Percentiles rank a stretch among this genome's conserved stretches.
These are phyloP conservation scores for Puma concolor DNA, from an alignment of 2,113 vertebrate species.

Conservation along the genomic window DNA sequence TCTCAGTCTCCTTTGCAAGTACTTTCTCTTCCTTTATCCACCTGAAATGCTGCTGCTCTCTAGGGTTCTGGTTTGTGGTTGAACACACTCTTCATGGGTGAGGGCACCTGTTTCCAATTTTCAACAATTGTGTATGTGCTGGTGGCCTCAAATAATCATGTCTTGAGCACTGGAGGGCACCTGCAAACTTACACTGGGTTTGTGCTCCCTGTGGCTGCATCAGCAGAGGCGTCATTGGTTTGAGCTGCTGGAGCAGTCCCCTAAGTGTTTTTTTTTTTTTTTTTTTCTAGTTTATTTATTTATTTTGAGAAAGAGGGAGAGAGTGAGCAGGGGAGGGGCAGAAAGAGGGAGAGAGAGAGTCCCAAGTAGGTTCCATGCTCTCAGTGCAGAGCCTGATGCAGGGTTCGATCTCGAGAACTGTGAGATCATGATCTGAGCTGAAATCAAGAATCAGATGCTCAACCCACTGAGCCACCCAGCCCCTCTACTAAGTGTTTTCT, in stretches of 20 bases:
- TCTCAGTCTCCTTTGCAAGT: background rate
- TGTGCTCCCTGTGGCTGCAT: background rate
- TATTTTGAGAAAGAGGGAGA: too few species aligned
- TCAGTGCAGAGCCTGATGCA: too few species aligned
- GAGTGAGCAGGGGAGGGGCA: too few species aligned
- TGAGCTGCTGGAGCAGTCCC: background rate
- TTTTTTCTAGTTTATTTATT: too few species aligned
- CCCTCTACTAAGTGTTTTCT: background rate
- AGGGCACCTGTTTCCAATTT: background rate
- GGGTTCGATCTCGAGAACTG: too few species aligned
- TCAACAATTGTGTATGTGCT: background rate
- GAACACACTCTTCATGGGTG: background rate
- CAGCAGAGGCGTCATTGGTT: background rate
- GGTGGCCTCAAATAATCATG: background rate
- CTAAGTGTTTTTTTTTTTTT: background rate
- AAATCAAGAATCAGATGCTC: too few species aligned
- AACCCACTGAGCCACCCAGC: too few species aligned
- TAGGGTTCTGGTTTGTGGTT: background rate
- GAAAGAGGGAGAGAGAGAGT: too few species aligned
- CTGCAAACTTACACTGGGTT: background rate
- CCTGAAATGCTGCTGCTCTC: background rate
- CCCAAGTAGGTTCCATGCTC: too few species aligned
- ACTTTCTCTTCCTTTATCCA: too few species aligned
- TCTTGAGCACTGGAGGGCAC: background rate
- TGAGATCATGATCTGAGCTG: too few species aligned